Evolutionary conservation across 2,113 vertebrate species (phyloP), one percentile per base, ranked within the genome.

Genomic region (Hydrochoerus hydrochaeris): DNA sequence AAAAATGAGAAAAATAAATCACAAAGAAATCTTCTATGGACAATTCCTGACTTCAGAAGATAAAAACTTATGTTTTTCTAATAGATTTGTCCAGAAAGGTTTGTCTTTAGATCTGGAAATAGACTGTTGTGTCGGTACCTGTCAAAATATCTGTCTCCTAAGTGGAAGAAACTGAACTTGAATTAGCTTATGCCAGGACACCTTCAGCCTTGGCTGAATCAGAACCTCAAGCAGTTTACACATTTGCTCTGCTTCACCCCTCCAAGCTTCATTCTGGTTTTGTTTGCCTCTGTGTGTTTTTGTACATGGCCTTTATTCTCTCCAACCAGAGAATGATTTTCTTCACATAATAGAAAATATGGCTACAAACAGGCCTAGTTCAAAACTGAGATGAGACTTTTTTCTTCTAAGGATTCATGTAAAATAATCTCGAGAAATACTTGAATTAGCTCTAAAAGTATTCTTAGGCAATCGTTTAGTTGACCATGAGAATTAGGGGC

Each of bases 121-220:
- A 30, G 9, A 87, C 60, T 85, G 5, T 63, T n/a, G 20, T 52
- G 17, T 83, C 4, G 38, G 5, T 67, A 16, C 5, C 81, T 60
- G 24, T 32, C 58, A 93, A 85, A 82, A 84, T 44, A 84, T 85
- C 35, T 80, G 86, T 85, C 35, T 80, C 91, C n/a, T 11, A 90
- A 62, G 41, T 91, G 24, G 75, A 77, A 88, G 69, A 60, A 46
- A 52, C 32, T 91, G 17, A 96, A 62, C 30, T 81, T 26, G 89
- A 84, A 85, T 2, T 90, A 8, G 22, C 13, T 52, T 89, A 87
- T 95, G 16, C 69, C 57, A 80, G 44, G 49, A 75, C 8, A 5
- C 24, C 19, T 83, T 52, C 32, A 60, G 75, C 49, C 41, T 49
- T 46, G 63, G 60, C 28, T 35, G 17, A 82, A 28, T 94, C 44